phyloP scores from a whole-genome alignment of 1,140 invertebrate species.

The Drosophila auraria region DNA sequence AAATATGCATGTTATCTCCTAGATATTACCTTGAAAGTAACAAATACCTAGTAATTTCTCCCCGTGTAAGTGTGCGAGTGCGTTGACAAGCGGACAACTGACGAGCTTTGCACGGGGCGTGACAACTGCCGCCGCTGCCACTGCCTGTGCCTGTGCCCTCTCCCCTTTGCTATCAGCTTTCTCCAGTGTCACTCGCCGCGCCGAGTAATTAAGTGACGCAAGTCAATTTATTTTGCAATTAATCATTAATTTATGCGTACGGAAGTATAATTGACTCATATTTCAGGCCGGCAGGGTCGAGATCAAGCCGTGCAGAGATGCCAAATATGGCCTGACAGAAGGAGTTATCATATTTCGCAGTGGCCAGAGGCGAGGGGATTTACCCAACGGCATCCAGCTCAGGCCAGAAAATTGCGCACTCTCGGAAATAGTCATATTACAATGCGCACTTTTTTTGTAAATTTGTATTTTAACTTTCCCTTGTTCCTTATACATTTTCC shows the following conservation, averaged over 20 bases:
- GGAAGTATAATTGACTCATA: slow-evolving; percentile 82
- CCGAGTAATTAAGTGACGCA: slow-evolving; percentile 79
- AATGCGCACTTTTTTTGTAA: slow-evolving; percentile 7
- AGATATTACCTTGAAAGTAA: background rate
- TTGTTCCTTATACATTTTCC: background rate
- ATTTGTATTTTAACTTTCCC: background rate
- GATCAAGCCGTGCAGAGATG: slow-evolving; percentile 13
- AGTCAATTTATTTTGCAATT: slow-evolving; percentile 85
- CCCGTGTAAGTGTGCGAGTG: slow-evolving; percentile 24
- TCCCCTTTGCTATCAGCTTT: slow-evolving; percentile 35
- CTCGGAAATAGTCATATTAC: background rate
- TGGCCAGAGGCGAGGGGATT: slow-evolving; percentile 1
- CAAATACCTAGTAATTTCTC: background rate
- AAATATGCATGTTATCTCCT: background rate
- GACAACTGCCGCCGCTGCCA: slow-evolving; percentile 38
- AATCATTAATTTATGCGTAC: slow-evolving; percentile 84
- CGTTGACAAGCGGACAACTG: slow-evolving; percentile 60
- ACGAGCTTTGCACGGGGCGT: slow-evolving; percentile 45
- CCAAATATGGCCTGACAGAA: slow-evolving; percentile 42
- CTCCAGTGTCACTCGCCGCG: slow-evolving; percentile 52
- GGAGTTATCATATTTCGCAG: slow-evolving; percentile 43
- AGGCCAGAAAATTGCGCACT: slow-evolving; percentile 5
- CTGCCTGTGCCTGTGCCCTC: background rate
- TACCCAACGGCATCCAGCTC: background rate
- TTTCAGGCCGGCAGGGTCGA: slow-evolving; percentile 54